Evolutionary conservation across 2,888 invertebrate species (phyloP), one percentile per base, ranked within the genome.

Genomic region (Merodon equestris): DNA sequence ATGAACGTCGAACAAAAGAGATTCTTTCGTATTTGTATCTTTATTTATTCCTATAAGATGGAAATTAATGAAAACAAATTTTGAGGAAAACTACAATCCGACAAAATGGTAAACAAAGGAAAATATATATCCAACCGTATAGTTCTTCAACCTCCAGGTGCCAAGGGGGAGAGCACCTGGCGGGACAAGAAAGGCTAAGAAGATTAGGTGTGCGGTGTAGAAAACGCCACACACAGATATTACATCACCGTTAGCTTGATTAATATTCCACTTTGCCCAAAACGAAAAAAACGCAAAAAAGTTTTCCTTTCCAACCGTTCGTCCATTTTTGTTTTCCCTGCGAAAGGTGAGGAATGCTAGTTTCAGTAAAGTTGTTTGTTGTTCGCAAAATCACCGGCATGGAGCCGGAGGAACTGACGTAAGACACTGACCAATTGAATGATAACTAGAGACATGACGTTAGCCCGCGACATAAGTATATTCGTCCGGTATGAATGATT

Each of bases 241-340:
- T 77, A 67, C 77, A 73, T 77, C 77, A 77, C 54, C 67, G 51
- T 63, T 53, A 61, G 67, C 58, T 77, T 73, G 77, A 77, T 73
- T 77, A 77, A 77, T 72, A 77, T 63, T 72, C 73, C 27, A 50
- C n/a, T 42, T 48, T 53, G 47, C 67, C 56, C 66, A 66, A 48
- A 72, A 66, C n/a, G 53, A 67, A 77, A 67, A 73, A 77, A 73
- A 67, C 77, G 68, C 3, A 27, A 27, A 27, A 27, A 68, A 77
- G 57, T 36, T 63, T 45, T 53, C 18, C 57, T 27, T 27, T 27
- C 27, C 27, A n/a, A n/a, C n/a, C n/a, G n/a, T 27, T 27, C 27
- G 7, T 27, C 27, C 7, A 7, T 4, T 27, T 27, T 27, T 7
- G 2, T 27, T 7, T 4, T 27, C 27, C 27, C 27, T 27, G 27